Evolutionary conservation across 1,140 invertebrate species (phyloP).

Genomic region (Drosophila repleta): DNA sequence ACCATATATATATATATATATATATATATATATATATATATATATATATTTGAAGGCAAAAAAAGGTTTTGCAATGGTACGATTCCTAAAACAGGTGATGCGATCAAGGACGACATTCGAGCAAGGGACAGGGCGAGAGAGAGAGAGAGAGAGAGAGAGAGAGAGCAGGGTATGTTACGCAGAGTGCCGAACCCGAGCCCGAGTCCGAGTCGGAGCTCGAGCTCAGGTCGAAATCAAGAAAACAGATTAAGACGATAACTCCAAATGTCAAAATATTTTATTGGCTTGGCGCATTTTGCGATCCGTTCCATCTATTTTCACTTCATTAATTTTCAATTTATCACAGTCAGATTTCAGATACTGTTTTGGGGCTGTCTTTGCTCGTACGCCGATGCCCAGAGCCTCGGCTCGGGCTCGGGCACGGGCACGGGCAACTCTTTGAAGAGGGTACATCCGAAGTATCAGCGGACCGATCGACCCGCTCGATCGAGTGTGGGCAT

Average conservation of each 20-base stretch:
- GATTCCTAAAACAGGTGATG: slow-evolving; percentile 63
- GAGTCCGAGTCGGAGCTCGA: background rate
- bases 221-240: slow-evolving; percentile 72
- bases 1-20: slow-evolving; percentile 28
- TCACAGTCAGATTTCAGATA: slow-evolving; percentile 84
- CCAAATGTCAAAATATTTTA: slow-evolving; percentile 84
- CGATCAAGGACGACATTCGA: slow-evolving; percentile 37
- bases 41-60: slow-evolving; percentile 22
- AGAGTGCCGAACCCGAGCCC: slow-evolving; percentile 17
- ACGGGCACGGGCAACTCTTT: slow-evolving; percentile 46
- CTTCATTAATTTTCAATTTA: slow-evolving; percentile 84
- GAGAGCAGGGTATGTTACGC: slow-evolving; percentile 22
- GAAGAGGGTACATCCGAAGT: slow-evolving; percentile 67
- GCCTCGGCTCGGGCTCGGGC: slow-evolving; percentile 11
- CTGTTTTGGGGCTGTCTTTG: slow-evolving; percentile 18
- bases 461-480: slow-evolving; percentile 70
- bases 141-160: background rate
- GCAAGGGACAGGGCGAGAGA: background rate
- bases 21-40: slow-evolving; percentile 41
- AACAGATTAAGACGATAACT: slow-evolving; percentile 84
- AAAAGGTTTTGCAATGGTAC: slow-evolving; percentile 32
- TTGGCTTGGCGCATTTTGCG: slow-evolving; percentile 84
- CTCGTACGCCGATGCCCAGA: background rate
- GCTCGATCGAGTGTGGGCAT: slow-evolving; percentile 40
- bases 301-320: slow-evolving; percentile 84